These are phyloP conservation scores for Stenichneumon culpator DNA, from an alignment of 2,888 invertebrate species.

Conservation along the genomic window DNA sequence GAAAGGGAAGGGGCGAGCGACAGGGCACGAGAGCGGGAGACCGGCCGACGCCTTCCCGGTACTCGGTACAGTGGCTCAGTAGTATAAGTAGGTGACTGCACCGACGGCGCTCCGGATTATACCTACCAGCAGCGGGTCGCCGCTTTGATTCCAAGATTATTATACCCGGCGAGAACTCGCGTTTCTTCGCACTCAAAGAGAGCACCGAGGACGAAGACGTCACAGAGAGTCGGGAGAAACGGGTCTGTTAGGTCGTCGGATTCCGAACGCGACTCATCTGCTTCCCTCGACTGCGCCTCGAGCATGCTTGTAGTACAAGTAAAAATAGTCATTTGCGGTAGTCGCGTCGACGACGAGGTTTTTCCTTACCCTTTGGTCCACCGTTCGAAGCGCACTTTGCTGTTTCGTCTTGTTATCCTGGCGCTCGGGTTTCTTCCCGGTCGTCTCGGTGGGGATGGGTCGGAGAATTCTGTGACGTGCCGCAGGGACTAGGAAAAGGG, in stretches of 20 bases:
- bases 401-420: constrained; percentile 13
- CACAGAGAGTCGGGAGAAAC: neutral
- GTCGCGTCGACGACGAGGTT: neutral
- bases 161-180: constrained; percentile 46
- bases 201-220: neutral
- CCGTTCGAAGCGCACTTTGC: neutral
- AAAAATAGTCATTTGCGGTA: constrained; percentile 46
- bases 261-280: neutral
- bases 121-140: constrained; percentile 14
- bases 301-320: constrained; percentile 28
- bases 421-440: neutral
- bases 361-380: neutral
- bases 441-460: neutral
- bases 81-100: constrained; percentile 40
- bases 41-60: neutral
- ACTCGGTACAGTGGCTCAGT: neutral
- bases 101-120: constrained; percentile 45
- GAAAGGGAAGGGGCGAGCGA: constrained; percentile 15
- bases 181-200: constrained; percentile 28
- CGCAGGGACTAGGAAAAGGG: neutral
- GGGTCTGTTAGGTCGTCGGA: neutral
- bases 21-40: constrained; percentile 17
- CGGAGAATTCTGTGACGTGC: neutral
- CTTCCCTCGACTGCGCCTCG: constrained; percentile 27
- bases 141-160: constrained; percentile 44